Evolutionary conservation across 1,140 invertebrate genomes (phyloP).

Genomic region (Cepaea nemoralis): DNA sequence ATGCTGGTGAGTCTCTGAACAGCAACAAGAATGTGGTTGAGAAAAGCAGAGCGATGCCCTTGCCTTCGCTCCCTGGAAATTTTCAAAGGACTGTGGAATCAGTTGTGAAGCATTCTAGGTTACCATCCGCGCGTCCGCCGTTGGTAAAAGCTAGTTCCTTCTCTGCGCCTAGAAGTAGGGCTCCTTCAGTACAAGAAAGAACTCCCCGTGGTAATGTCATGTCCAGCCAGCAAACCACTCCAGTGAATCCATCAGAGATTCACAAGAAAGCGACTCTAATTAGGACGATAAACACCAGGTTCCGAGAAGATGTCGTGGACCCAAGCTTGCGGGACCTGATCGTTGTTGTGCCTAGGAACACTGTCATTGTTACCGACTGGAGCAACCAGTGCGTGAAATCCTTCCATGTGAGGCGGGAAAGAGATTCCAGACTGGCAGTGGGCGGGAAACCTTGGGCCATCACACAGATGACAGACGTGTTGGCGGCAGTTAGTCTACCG

Average conservation of each 20-base stretch:
- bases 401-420: slow-evolving; percentile 32
- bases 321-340: slow-evolving; percentile 41
- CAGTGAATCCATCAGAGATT: background rate
- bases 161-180: background rate
- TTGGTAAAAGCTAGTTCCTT: background rate
- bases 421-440: slow-evolving; percentile 24
- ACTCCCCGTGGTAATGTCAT: background rate
- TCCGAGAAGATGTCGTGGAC: slow-evolving; percentile 35
- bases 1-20: background rate
- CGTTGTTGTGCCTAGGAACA: slow-evolving; percentile 21
- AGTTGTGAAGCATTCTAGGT: background rate
- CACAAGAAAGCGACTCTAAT: background rate
- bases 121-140: background rate
- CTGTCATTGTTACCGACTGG: slow-evolving; percentile 44
- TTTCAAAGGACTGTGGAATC: background rate
- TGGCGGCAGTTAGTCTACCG: slow-evolving; percentile 42
- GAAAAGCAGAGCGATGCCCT: background rate
- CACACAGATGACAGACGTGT: slow-evolving; percentile 28
- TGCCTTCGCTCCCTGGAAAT: background rate
- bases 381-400: slow-evolving; percentile 45
- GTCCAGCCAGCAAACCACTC: background rate
- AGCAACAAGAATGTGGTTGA: background rate
- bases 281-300: slow-evolving; percentile 28
- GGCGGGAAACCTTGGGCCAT: slow-evolving; percentile 45
- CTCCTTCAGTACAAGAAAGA: background rate